Evolutionary conservation across 2,888 invertebrate genomes (phyloP).

Genomic region (Actias luna): DNA sequence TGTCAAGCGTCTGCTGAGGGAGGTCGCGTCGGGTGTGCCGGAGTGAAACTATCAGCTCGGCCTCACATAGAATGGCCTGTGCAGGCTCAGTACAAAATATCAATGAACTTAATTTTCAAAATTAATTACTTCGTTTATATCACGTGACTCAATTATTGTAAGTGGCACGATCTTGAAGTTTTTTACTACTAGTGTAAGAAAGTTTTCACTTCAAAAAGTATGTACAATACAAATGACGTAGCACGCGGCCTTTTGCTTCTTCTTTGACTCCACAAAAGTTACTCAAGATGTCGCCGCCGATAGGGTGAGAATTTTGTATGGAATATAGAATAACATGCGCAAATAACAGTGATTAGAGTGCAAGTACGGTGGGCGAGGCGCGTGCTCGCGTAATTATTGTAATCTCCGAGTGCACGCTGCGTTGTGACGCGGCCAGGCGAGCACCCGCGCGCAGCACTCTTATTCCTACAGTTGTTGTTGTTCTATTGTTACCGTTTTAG

Average conservation of each 20-base stretch:
- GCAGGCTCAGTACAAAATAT: too few species aligned
- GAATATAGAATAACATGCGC: conserved; percentile 76
- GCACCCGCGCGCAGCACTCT: conserved; percentile 27
- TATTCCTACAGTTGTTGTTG: conserved; percentile 25
- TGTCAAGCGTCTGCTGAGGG: too few species aligned
- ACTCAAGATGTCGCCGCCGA: conserved; percentile 55
- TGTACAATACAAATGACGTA: not conserved
- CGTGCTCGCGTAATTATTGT: conserved; percentile 77
- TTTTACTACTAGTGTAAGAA: not conserved
- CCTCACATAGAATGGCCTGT: too few species aligned
- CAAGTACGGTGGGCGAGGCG: conserved; percentile 59
- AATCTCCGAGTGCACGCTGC: conserved; percentile 61
- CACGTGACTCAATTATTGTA: too few species aligned
- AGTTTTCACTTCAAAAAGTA: not conserved
- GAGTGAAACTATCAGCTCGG: too few species aligned
- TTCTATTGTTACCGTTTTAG: conserved; percentile 31
- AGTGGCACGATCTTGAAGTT: too few species aligned
- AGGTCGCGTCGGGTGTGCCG: too few species aligned
- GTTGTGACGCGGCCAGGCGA: conserved; percentile 34
- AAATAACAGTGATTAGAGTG: conserved; percentile 78
- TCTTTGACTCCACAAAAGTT: conserved; percentile 18
- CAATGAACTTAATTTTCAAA: too few species aligned
- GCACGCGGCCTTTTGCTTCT: conserved; percentile 22
- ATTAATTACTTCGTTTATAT: too few species aligned
- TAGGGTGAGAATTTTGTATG: conserved; percentile 66